Percentiles rank a stretch among this genome's conserved stretches.
Evolutionary conservation across 2,113 vertebrate genomes (phyloP).

Genomic region (Chamaea fasciata): DNA sequence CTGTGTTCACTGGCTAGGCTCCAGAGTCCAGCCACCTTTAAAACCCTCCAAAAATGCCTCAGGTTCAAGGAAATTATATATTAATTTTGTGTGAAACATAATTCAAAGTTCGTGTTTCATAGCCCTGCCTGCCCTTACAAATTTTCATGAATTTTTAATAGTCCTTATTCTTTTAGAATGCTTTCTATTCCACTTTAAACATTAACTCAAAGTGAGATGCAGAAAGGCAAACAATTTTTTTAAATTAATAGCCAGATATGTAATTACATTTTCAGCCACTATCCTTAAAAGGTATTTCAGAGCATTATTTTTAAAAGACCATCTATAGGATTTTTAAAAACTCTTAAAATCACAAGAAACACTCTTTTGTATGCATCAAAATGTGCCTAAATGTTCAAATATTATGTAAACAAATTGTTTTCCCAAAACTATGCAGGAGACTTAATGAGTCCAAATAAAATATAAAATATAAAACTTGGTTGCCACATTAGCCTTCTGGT

Average conservation of each 20-base stretch:
- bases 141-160: neutral
- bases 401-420: slow-evolving; percentile 56
- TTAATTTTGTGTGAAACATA: neutral
- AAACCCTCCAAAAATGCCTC: neutral
- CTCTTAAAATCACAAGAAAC: slow-evolving; percentile 63
- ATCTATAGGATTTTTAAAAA: slow-evolving; percentile 58
- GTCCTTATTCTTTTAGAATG: neutral
- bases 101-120: neutral
- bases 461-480: slow-evolving; percentile 44
- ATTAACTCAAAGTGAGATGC: slow-evolving; percentile 13
- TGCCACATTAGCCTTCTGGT: slow-evolving; percentile 2
- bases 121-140: neutral
- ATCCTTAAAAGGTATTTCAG: slow-evolving; percentile 27
- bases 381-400: slow-evolving; percentile 51
- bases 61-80: neutral
- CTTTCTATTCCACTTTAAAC: neutral
- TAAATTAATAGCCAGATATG: slow-evolving; percentile 18
- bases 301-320: slow-evolving; percentile 30
- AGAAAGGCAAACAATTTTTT: neutral
- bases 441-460: slow-evolving; percentile 57
- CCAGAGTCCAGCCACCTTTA: neutral
- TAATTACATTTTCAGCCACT: neutral
- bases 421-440: slow-evolving; percentile 59
- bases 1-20: neutral
- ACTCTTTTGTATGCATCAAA: slow-evolving; percentile 56